These are phyloP conservation scores for Aspidiotus destructor DNA, from an alignment of 2,888 invertebrate species.

Conservation along the genomic window DNA sequence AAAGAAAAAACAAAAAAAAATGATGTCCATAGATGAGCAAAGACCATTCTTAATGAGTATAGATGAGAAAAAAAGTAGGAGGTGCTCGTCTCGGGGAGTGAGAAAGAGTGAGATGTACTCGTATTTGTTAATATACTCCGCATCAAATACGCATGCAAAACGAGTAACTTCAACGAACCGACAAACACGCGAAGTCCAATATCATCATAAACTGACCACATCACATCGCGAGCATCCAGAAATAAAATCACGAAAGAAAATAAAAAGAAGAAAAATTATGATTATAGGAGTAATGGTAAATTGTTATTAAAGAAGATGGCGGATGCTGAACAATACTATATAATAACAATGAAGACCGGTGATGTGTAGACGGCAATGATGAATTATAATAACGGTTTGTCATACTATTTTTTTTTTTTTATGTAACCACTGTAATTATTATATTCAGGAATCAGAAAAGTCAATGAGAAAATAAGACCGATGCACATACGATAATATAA, in stretches of 20 bases:
- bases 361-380: slow-evolving; percentile 29
- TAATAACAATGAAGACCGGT: slow-evolving; percentile 5
- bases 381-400: slow-evolving; percentile 33
- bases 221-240: slow-evolving; percentile 12
- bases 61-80: slow-evolving; percentile 4
- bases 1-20: neutral
- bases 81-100: neutral
- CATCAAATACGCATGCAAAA: slow-evolving; percentile 20
- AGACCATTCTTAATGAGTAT: neutral
- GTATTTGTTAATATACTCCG: neutral
- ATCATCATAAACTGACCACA: slow-evolving; percentile 23
- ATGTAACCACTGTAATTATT: slow-evolving; percentile 33
- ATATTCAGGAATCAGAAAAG: slow-evolving; percentile 29
- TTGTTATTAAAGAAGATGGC: slow-evolving; percentile 32
- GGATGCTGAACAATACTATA: slow-evolving; percentile 32
- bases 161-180: slow-evolving; percentile 27
- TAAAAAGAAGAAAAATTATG: slow-evolving; percentile 14
- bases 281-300: slow-evolving; percentile 18
- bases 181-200: slow-evolving; percentile 30
- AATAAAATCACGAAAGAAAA: neutral
- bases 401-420: slow-evolving; percentile 12
- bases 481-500: slow-evolving; percentile 10
- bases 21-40: neutral
- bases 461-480: slow-evolving; percentile 25
- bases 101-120: neutral